Evolutionary conservation across 2,113 vertebrate genomes (phyloP), one percentile per base, ranked within the genome.

Genomic region (Circaetus cinerascens): DNA sequence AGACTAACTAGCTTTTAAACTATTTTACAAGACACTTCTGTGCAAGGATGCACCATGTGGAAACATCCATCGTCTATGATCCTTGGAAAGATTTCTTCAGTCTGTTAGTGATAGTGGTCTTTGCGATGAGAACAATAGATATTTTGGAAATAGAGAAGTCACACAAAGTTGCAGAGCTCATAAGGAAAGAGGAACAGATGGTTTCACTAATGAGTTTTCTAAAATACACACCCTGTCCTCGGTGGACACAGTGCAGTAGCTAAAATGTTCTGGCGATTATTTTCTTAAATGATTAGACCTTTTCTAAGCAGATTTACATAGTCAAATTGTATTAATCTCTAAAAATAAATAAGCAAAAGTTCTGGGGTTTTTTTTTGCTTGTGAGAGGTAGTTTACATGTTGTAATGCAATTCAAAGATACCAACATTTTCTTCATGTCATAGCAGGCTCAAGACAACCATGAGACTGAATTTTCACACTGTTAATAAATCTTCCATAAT

Each of bases 191-290:
- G 59, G 60, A 94, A 87, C 91, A 97, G 84, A 96, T 95, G 88
- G 92, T 69, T 97, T 95, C 96, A 78, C 72, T 95, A 96, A 97
- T 94, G 88, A 95, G 86, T 90, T 95, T 96, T 94, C 93, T 57
- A 43, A 96, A 95, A 74, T 29, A 62, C 66, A 91, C 68, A 82
- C 41, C 59, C 34, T 78, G 69, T 86, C 86, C 83, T 90, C 23
- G 27, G 84, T 93, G 94, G 94, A 95, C 60, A 21, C 34, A 76
- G 29, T 5, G 87, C 34, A 90, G 57, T 21, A 95, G 59, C 46
- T 95, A 63, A 88, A 90, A 62, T 51, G 25, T 51, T 85, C 46
- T 57, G 67, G 59, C 2, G 13, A 82, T 57, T 83, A 71, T 90
- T 94, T 95, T 78, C 50, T 78, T 71, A 40, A 92, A 56, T 66